Conservation (phyloP, 2,888 invertebrate species). For the Torymus auratus region DNA sequence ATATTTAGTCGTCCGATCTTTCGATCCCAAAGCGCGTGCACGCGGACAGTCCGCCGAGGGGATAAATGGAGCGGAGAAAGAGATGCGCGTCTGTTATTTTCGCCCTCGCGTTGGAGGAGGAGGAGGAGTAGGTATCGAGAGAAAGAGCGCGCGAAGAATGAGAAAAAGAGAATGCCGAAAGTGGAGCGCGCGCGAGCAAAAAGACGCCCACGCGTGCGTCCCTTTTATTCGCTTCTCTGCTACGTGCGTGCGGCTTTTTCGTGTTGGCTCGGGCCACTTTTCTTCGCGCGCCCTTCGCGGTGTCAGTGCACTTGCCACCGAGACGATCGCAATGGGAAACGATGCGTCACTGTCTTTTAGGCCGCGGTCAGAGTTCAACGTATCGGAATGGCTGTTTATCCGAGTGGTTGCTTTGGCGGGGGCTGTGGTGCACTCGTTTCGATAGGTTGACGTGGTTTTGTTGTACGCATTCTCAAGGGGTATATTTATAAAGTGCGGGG, state of each 20-base stretch:
- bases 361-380: conserved; percentile 42
- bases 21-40: conserved; percentile 62
- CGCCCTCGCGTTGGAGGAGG: conserved; percentile 61
- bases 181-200: conserved; percentile 33
- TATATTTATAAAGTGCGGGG: conserved; percentile 18
- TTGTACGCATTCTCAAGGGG: not conserved
- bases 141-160: conserved; percentile 19
- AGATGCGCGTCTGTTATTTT: conserved; percentile 65
- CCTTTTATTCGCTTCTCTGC: conserved; percentile 8
- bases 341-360: conserved; percentile 40
- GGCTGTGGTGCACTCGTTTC: too few species aligned
- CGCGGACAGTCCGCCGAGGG: not conserved
- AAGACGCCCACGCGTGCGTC: conserved; percentile 48
- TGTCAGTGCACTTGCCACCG: conserved; percentile 14
- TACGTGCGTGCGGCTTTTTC: not conserved
- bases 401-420: too few species aligned
- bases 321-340: conserved; percentile 29
- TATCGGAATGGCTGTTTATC: conserved; percentile 4
- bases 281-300: conserved; percentile 2
- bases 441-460: not conserved
- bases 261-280: conserved; percentile 3
- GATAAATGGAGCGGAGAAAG: conserved; percentile 64
- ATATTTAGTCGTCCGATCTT: conserved; percentile 71
- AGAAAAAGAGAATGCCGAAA: conserved; percentile 49
- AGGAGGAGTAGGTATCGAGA: not conserved